These are phyloP conservation scores for Drosophila arawakana DNA, from an alignment of 1,140 invertebrate genomes.

Conservation along the genomic window DNA sequence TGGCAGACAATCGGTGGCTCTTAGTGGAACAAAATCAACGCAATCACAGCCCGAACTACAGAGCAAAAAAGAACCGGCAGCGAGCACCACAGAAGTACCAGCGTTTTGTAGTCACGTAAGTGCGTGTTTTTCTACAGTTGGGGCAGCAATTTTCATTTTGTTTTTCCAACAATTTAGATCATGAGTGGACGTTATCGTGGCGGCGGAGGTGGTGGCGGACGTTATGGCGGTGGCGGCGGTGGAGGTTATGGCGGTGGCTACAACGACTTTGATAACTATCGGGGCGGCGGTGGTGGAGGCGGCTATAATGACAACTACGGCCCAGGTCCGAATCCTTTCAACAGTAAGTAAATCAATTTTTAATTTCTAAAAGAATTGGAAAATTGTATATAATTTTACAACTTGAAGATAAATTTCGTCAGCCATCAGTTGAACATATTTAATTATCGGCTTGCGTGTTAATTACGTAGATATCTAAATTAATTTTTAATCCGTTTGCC, in stretches of 20 bases:
- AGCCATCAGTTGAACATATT: not conserved
- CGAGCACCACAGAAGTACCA: constrained; percentile 29
- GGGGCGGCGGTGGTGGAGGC: constrained; percentile 56
- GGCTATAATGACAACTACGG: constrained; percentile 73
- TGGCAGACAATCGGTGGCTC: constrained; percentile 40
- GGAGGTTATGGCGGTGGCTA: constrained; percentile 62
- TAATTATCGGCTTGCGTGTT: not conserved
- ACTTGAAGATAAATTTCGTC: not conserved
- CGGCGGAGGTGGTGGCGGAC: constrained; percentile 58
- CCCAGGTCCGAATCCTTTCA: constrained; percentile 72
- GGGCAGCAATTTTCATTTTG: constrained; percentile 1
- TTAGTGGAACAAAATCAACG: constrained; percentile 27
- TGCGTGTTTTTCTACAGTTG: constrained; percentile 31
- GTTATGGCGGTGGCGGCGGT: constrained; percentile 63
- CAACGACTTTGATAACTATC: constrained; percentile 69
- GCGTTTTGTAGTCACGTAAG: constrained; percentile 74
- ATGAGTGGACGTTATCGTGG: constrained; percentile 79
- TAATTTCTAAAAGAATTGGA: too few species aligned
- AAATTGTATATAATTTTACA: too few species aligned
- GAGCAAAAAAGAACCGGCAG: constrained; percentile 38
- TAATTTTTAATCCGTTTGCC: not conserved
- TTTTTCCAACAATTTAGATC: constrained; percentile 46
- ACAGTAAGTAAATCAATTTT: constrained; percentile 53
- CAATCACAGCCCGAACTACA: constrained; percentile 17
- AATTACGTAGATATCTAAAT: not conserved